A percentile compares a stretch with the other conserved stretches of the same genome.
phyloP scores from a whole-genome alignment of 2,113 vertebrate genomes.

The Ranitomeya variabilis region DNA sequence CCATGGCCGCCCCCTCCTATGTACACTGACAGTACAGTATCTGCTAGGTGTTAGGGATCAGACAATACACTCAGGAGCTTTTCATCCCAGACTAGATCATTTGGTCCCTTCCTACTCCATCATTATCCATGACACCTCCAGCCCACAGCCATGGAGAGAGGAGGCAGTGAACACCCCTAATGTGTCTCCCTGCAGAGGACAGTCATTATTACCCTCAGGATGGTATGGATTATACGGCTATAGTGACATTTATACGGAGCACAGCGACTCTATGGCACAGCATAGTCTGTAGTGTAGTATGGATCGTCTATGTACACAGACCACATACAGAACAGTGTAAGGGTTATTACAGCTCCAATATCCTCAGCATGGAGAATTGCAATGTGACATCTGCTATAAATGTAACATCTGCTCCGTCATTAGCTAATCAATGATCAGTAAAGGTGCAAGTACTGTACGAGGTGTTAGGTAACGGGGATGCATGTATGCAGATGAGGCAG shows the following conservation, averaged over 20 bases:
- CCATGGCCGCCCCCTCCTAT: not conserved
- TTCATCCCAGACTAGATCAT: not conserved
- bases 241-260: not conserved
- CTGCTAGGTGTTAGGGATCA: not conserved
- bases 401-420: slow-evolving; percentile 5
- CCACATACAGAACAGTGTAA: not conserved
- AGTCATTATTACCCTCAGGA: no score
- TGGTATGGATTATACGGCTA: not conserved
- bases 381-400: not conserved
- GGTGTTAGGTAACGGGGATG: not conserved
- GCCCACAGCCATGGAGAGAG: not conserved
- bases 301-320: not conserved
- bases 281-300: not conserved
- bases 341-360: not conserved
- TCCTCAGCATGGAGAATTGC: not conserved
- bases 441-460: not conserved
- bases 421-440: not conserved
- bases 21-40: not conserved
- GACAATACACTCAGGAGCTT: not conserved
- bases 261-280: no score
- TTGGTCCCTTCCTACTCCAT: not conserved
- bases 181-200: not conserved
- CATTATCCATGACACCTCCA: not conserved
- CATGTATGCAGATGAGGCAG: not conserved
- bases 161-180: not conserved